These are phyloP conservation scores for Oryzias melastigma DNA, from an alignment of 2,113 vertebrate genomes.

Conservation along the genomic window DNA sequence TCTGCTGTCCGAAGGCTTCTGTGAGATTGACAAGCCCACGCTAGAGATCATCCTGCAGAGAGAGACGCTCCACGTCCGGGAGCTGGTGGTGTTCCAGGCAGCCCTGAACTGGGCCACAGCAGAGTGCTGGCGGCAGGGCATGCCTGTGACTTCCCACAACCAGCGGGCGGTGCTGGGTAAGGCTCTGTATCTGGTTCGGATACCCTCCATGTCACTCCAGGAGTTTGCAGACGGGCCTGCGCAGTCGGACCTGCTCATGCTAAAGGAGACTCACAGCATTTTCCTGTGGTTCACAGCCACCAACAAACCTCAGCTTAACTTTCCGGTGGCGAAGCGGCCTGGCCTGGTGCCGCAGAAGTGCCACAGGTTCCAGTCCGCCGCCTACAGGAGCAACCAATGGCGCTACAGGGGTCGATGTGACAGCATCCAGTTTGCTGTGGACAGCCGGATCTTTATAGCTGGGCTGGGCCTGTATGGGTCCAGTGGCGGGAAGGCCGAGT, in stretches of 20 bases:
- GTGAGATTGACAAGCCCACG: slow-evolving; percentile 89
- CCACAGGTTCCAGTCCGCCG: slow-evolving; percentile 91
- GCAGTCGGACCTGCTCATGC: slow-evolving; percentile 87
- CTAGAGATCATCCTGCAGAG: slow-evolving; percentile 89
- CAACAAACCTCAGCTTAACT: slow-evolving; percentile 87
- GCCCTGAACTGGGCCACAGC: slow-evolving; percentile 88
- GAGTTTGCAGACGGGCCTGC: slow-evolving; percentile 92
- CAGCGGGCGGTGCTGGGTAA: slow-evolving; percentile 86
- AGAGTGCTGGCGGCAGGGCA: slow-evolving; percentile 86
- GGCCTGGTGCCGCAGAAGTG: slow-evolving; percentile 87
- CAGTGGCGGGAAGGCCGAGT: slow-evolving; percentile 89
- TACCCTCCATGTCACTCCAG: slow-evolving; percentile 90
- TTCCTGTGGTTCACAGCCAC: slow-evolving; percentile 93
- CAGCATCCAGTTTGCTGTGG: slow-evolving; percentile 94
- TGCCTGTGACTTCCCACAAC: slow-evolving; percentile 79
- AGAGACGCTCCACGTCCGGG: slow-evolving; percentile 89
- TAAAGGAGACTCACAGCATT: slow-evolving; percentile 88
- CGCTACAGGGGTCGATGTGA: slow-evolving; percentile 92
- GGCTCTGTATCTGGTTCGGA: slow-evolving; percentile 86
- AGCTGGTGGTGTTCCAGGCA: slow-evolving; percentile 88
- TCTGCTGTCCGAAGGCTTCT: slow-evolving; percentile 89
- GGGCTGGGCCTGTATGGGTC: slow-evolving; percentile 92
- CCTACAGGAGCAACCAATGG: slow-evolving; percentile 96
- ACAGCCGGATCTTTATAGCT: slow-evolving; percentile 90
- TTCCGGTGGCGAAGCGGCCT: slow-evolving; percentile 81